A percentile compares a stretch with the other conserved stretches of the same genome.
Evolutionary conservation across 23 tunicate genomes (phyloP).

Genomic region (Halocynthia roretzi): DNA sequence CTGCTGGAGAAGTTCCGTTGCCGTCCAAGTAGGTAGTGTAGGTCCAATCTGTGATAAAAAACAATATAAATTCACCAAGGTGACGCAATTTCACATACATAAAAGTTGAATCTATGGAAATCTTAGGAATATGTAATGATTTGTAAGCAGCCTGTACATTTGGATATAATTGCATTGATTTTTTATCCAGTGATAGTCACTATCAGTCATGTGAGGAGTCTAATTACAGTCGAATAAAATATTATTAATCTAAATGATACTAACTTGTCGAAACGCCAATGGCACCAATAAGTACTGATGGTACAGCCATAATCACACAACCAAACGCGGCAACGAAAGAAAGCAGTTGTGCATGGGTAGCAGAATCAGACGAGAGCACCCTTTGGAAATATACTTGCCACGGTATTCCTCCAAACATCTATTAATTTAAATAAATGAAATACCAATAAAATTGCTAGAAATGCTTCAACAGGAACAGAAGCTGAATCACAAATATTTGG

Average conservation of each 20-base stretch:
- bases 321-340: constrained; percentile 77
- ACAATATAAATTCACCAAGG: neutral
- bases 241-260: neutral
- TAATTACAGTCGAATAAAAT: too few species aligned
- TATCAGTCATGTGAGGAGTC: too few species aligned
- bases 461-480: too few species aligned
- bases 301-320: constrained; percentile 73
- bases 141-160: too few species aligned
- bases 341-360: constrained; percentile 50
- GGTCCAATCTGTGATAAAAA: constrained; percentile 32
- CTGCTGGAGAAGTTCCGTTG: constrained; percentile 24
- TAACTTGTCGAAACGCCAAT: constrained; percentile 56
- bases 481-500: too few species aligned
- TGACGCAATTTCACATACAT: too few species aligned
- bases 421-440: neutral
- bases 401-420: constrained; percentile 87
- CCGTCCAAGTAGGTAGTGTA: constrained; percentile 26
- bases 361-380: constrained; percentile 63
- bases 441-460: too few species aligned
- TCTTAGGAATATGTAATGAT: too few species aligned
- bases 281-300: constrained; percentile 73
- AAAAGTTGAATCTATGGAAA: too few species aligned
- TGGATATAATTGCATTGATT: too few species aligned
- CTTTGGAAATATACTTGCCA: constrained; percentile 94
- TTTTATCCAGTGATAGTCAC: too few species aligned